Evolutionary conservation across 2,113 vertebrate genomes (phyloP).

Genomic region (Cinclus mexicanus): DNA sequence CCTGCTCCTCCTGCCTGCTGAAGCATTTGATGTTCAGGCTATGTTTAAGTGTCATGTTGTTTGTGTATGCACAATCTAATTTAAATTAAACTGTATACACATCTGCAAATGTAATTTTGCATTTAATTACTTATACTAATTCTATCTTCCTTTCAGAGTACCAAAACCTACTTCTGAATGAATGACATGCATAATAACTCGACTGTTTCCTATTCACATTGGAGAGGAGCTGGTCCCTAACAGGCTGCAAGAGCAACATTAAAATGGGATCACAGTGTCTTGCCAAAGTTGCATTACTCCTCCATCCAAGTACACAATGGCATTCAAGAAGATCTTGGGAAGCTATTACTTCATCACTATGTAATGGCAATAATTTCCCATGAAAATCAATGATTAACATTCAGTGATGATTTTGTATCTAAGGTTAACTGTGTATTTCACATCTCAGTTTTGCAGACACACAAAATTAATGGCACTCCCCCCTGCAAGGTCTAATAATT

Average conservation of each 20-base stretch:
- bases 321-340: not conserved
- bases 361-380: not conserved
- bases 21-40: not conserved
- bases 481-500: not conserved
- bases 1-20: not conserved
- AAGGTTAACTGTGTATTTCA: not conserved
- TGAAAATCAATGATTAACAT: not conserved
- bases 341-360: not conserved
- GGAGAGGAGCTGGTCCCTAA: not conserved
- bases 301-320: not conserved
- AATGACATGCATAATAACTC: not conserved
- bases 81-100: not conserved
- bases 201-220: not conserved
- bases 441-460: not conserved
- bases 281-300: not conserved
- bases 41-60: not conserved
- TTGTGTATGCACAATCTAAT: not conserved
- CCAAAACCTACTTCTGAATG: not conserved
- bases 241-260: not conserved
- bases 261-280: not conserved
- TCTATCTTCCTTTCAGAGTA: not conserved
- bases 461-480: not conserved
- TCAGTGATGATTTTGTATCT: not conserved
- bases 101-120: not conserved
- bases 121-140: not conserved